These are phyloP conservation scores for Caradrina kadenii DNA, from an alignment of 2,888 invertebrate genomes.

Conservation along the genomic window DNA sequence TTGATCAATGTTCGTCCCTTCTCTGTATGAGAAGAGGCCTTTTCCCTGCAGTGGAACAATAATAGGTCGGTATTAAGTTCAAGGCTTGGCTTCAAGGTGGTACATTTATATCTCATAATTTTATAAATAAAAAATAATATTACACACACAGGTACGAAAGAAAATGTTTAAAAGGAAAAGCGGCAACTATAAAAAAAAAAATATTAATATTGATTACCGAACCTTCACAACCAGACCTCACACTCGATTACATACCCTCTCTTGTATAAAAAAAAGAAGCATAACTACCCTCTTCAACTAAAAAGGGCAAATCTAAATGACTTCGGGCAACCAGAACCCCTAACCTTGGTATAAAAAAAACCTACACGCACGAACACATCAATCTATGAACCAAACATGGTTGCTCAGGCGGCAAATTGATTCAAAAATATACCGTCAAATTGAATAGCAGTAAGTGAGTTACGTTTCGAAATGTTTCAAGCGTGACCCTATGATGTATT, in stretches of 20 bases:
- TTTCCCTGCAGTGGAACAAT: too few species aligned
- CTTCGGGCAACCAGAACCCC: slow-evolving; percentile 43
- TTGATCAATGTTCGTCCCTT: too few species aligned
- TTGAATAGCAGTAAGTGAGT: slow-evolving; percentile 74
- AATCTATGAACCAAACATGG: slow-evolving; percentile 71
- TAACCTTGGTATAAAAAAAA: slow-evolving; percentile 71
- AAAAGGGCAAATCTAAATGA: slow-evolving; percentile 57
- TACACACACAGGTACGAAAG: too few species aligned
- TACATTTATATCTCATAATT: too few species aligned
- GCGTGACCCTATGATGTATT: slow-evolving; percentile 39
- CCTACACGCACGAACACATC: slow-evolving; percentile 75
- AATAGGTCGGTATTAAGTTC: too few species aligned
- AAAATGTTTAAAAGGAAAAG: neutral
- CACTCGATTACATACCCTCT: slow-evolving; percentile 44
- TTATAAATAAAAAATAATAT: too few species aligned
- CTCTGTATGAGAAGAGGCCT: too few species aligned
- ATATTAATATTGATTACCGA: slow-evolving; percentile 28
- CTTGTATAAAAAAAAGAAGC: slow-evolving; percentile 21
- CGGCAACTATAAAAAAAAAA: neutral
- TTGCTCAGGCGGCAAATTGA: slow-evolving; percentile 77
- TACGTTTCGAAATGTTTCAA: slow-evolving; percentile 55
- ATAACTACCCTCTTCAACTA: slow-evolving; percentile 27
- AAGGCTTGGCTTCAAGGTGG: too few species aligned
- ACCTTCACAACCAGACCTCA: slow-evolving; percentile 30
- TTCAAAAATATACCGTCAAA: slow-evolving; percentile 81